Evolutionary conservation across 2,888 invertebrate species (phyloP), one percentile per base, ranked within the genome.

Genomic region (Gari tellinella): DNA sequence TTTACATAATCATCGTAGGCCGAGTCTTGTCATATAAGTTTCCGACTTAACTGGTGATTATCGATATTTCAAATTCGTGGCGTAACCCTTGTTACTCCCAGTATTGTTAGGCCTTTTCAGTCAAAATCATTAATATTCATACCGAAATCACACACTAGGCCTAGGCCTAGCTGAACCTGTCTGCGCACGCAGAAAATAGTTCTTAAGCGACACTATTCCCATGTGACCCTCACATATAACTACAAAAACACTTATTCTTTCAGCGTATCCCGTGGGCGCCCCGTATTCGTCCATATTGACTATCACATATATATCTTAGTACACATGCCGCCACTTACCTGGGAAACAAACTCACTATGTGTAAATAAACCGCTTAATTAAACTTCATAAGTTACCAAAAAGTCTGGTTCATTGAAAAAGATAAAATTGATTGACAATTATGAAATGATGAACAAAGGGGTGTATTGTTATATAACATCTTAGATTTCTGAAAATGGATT

Each of bases 111-210:
- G 45, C 26, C 31, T 31, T 57, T 31, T 31, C 31, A 31, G 19
- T 31, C 52, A 52, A 52, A 26, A 53, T 72, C 60, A 68, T 74
- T 74, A 69, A 69, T 62, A 74, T 74, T 74, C 68, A 74, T 69
- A 69, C 69, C 74, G 74, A 74, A 66, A 69, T 64, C 58, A 69
- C 60, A 64, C 61, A 61, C 66, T 64, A 72, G 64, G 65, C 56
- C 68, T 53, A 64, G 74, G 74, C 74, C 74, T 68, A 69, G 66
- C 72, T 68, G 56, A 73, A 82, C 77, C 72, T 74, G 78, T 82
- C 78, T 78, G 68, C 82, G 68, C 83, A 72, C 85, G 81, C 83
- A 78, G 72, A 82, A 85, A 81, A 77, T 85, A 85, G 85, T 84
- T 82, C 85, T 78, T 64, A 68, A 64, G 68, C 74, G 74, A 74